A percentile compares a stretch with the other conserved stretches of the same genome.
These are phyloP conservation scores for Anseranas semipalmata DNA, from an alignment of 2,113 vertebrate species.

Conservation along the genomic window DNA sequence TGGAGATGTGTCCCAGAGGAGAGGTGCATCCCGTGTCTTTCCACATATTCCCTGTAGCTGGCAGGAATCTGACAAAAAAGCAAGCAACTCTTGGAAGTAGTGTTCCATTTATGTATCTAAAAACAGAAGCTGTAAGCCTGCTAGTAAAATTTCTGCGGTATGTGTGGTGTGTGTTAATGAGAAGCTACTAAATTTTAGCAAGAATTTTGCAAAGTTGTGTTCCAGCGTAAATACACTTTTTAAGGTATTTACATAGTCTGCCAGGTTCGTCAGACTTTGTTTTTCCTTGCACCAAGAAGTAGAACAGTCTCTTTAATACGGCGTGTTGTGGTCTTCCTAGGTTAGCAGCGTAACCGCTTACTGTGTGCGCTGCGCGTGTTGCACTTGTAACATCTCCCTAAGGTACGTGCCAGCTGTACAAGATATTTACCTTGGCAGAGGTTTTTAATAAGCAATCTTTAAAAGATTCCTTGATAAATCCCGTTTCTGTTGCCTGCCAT, in stretches of 20 bases:
- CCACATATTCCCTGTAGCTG: background rate
- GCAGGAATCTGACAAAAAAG: background rate
- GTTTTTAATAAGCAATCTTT: background rate
- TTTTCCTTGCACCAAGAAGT: background rate
- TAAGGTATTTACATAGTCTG: background rate
- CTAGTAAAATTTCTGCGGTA: background rate
- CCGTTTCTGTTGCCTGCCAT: background rate
- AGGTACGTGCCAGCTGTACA: background rate
- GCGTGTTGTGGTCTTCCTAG: background rate
- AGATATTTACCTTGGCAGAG: too few relatives aligned
- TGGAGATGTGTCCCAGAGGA: background rate
- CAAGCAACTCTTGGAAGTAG: background rate
- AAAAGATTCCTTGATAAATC: background rate
- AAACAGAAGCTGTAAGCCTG: background rate
- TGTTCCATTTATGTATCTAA: background rate
- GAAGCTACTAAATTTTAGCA: background rate
- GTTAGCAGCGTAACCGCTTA: background rate
- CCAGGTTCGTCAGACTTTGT: background rate
- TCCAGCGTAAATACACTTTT: conserved; percentile 19
- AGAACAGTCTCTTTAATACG: background rate
- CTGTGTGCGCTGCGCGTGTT: background rate
- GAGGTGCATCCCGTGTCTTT: background rate
- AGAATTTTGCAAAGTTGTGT: conserved; percentile 6
- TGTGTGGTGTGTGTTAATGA: background rate
- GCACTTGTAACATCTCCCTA: background rate